Conservation (phyloP, 2,797 vertebrate species). For the Peromyscus eremicus region DNA sequence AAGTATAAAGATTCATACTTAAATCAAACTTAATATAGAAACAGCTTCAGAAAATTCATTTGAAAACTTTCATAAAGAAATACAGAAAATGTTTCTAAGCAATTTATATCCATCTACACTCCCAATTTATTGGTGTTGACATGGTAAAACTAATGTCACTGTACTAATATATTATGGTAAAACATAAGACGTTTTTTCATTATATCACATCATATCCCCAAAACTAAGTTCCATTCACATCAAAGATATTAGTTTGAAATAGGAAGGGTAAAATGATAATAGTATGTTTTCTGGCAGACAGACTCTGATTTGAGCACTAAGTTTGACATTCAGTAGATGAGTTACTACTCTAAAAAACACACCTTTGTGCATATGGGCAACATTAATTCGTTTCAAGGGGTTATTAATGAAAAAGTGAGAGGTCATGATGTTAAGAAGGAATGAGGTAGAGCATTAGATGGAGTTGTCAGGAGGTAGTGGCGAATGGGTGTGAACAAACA, state of each 20-base stretch:
- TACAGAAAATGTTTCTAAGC: constrained; percentile 12
- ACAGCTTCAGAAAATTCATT: neutral
- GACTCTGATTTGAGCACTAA: neutral
- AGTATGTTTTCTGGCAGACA: neutral
- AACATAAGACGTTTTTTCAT: neutral
- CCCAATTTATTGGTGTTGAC: neutral
- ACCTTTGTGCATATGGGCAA: neutral
- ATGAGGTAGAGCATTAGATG: neutral
- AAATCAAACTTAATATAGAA: neutral
- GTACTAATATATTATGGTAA: neutral
- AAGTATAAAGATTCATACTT: neutral
- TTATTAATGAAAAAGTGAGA: neutral
- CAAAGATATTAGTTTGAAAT: constrained; percentile 40
- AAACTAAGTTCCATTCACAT: neutral
- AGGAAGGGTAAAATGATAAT: neutral
- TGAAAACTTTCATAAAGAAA: neutral
- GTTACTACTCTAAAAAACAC: neutral
- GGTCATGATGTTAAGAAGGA: neutral
- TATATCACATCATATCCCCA: neutral
- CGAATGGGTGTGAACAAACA: neutral
- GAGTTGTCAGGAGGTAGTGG: neutral
- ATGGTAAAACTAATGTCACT: neutral
- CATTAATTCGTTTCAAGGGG: neutral
- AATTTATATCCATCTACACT: neutral
- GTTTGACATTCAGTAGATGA: neutral